Evolutionary conservation across 2,113 vertebrate genomes (phyloP).

Genomic region (Ctenodactylus gundi): DNA sequence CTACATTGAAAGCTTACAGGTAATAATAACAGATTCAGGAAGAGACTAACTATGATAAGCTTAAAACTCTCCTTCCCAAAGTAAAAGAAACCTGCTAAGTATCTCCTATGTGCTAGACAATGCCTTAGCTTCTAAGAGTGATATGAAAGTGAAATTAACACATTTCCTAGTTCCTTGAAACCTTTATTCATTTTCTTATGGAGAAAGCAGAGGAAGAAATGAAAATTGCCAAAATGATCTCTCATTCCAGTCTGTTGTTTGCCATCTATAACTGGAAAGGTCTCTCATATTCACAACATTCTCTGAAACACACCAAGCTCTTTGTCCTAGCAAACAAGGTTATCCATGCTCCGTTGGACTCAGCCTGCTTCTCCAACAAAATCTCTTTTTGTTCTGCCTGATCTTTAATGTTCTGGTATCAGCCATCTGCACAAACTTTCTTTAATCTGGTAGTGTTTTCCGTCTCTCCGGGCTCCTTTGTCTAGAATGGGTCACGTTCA

Average conservation of each 20-base stretch:
- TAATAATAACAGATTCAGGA: neutral
- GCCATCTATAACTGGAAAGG: neutral
- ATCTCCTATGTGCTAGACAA: neutral
- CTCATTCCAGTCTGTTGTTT: neutral
- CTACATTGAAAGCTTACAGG: neutral
- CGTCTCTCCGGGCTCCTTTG: neutral
- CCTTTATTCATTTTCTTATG: neutral
- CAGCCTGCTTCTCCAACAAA: neutral
- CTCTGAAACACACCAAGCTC: neutral
- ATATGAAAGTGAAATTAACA: neutral
- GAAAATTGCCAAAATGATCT: neutral
- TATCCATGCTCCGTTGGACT: fast-evolving
- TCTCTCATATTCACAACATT: neutral
- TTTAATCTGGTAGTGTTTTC: fast-evolving
- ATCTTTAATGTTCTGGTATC: fast-evolving
- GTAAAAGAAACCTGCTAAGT: neutral
- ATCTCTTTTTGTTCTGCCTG: neutral
- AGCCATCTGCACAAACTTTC: neutral
- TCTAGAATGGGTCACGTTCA: too few species aligned
- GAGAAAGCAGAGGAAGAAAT: neutral
- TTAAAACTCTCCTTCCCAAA: neutral
- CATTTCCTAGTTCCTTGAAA: neutral
- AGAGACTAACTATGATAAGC: neutral
- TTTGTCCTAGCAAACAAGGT: neutral
- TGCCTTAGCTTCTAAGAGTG: neutral